These are phyloP conservation scores for Tridacna gigas DNA, from an alignment of 2,888 invertebrate species.

Conservation along the genomic window DNA sequence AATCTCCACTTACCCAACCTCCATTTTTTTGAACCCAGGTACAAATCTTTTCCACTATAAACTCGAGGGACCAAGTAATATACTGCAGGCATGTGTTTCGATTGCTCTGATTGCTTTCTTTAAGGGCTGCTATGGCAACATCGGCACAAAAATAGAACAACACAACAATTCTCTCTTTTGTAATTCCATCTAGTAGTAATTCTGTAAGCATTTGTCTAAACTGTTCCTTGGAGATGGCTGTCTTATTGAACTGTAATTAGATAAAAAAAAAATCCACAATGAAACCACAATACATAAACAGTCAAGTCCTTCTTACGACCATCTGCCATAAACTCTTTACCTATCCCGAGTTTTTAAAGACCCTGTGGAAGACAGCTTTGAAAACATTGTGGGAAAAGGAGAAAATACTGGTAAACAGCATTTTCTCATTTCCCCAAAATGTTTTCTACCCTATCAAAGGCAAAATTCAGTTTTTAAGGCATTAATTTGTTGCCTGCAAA, in stretches of 20 bases:
- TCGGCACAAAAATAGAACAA: slow-evolving; percentile 84
- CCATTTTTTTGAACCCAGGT: slow-evolving; percentile 80
- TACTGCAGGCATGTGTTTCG: slow-evolving; percentile 68
- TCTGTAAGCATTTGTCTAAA: slow-evolving; percentile 76
- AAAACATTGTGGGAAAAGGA: not conserved
- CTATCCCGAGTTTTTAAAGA: too few relatives aligned
- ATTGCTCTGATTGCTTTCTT: slow-evolving; percentile 45
- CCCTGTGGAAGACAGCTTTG: not conserved
- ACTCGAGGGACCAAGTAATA: slow-evolving; percentile 80
- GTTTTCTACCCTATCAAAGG: too few relatives aligned
- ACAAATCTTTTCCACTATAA: slow-evolving; percentile 77
- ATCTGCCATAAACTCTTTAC: too few relatives aligned
- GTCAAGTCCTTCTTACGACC: too few relatives aligned
- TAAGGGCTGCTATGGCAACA: slow-evolving; percentile 77
- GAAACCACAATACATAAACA: too few relatives aligned
- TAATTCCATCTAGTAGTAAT: slow-evolving; percentile 76
- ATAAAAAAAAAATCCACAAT: slow-evolving; percentile 28
- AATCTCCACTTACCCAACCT: slow-evolving; percentile 79
- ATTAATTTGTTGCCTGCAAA: too few relatives aligned
- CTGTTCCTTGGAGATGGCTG: slow-evolving; percentile 66
- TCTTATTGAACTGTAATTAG: slow-evolving; percentile 62
- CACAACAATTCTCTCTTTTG: slow-evolving; percentile 79
- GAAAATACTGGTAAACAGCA: not conserved
- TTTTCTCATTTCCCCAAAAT: too few relatives aligned
- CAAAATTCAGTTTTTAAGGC: too few relatives aligned